phyloP scores from a whole-genome alignment of 1,140 invertebrate genomes.

The Drosophila obscura region DNA sequence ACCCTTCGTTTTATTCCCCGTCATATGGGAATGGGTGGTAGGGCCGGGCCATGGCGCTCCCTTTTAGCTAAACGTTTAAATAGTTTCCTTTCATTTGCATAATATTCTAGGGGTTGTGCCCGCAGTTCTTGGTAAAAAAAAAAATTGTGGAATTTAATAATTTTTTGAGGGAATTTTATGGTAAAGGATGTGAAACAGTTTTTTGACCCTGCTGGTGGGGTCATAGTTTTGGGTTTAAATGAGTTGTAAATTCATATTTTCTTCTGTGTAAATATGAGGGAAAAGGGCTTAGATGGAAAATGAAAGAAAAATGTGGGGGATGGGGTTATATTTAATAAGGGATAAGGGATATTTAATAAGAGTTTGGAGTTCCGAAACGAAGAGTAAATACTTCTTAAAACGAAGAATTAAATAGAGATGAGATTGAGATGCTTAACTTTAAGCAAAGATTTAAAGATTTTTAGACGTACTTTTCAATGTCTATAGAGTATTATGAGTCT shows the following conservation, averaged over 20 bases:
- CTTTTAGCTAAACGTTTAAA: slow-evolving; percentile 58
- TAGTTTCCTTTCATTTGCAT: slow-evolving; percentile 69
- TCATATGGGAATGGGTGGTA: slow-evolving; percentile 11
- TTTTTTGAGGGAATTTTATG: slow-evolving; percentile 7
- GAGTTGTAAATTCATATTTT: slow-evolving; percentile 18
- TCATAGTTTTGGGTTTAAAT: slow-evolving; percentile 9
- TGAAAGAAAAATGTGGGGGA: no score
- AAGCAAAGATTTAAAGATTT: no score
- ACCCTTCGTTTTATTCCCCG: slow-evolving; percentile 8
- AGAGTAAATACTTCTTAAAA: not conserved
- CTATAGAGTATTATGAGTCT: no score
- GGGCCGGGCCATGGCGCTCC: slow-evolving; percentile 12
- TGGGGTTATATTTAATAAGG: no score
- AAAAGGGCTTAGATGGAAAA: not conserved
- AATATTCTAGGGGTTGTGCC: slow-evolving; percentile 58
- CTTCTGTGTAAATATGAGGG: slow-evolving; percentile 5
- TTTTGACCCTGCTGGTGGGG: slow-evolving; percentile 18
- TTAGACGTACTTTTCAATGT: no score
- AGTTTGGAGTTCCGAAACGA: no score
- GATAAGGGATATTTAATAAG: no score
- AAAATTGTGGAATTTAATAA: slow-evolving; percentile 48
- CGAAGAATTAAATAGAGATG: not conserved
- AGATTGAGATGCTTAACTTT: no score
- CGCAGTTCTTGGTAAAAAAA: slow-evolving; percentile 49
- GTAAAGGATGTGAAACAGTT: slow-evolving; percentile 5